Evolutionary conservation across 2,113 vertebrate genomes (phyloP), one percentile per base, ranked within the genome.

Genomic region (Dendrocopos noguchii): DNA sequence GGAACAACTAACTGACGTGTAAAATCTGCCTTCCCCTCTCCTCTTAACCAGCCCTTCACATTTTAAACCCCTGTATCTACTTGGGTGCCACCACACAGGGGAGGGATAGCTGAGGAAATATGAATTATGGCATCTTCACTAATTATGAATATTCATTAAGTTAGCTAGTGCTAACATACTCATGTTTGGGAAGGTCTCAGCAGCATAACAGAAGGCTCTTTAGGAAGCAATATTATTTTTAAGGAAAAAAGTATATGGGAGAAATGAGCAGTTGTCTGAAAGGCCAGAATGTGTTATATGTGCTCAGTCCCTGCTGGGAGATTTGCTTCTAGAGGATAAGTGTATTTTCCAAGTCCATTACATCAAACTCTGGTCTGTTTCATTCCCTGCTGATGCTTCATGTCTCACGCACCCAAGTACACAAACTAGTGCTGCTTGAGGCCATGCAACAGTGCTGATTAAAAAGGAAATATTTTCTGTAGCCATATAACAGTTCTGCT

Each of bases 21-120:
- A 89, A 95, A 93, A 91, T 92, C 68, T 64, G 28, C 81, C 91
- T 94, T 96, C 29, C 36, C 33, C 22, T 87, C 72, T 67, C 72
- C 50, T 80, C 68, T 53, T 91, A 80, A 92, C 72, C 87, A 92
- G 65, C 47, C 61, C 39, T 92, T 91, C 47, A 18, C 39, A 46
- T 91, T 92, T 68, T 42, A 94, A 92, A 57, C 36, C 31, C 59
- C 60, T 80, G 28, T 34, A 87, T 77, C 68, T 73, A 27, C 79
- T 85, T 34, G 52, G 59, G 87, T 77, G 44, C 68, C 47, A 61
- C 33, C 64, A 53, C n/a, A 22, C 5, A 7, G 7, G 18, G 5
- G 8, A 15, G 36, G 29, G 20, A 34, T 12, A 78, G 44, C 57
- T 78, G 65, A 24, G 29, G 67, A 68, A 89, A 64, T 82, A 67